Percentiles rank a stretch among this genome's conserved stretches.
Evolutionary conservation across 1,140 invertebrate genomes (phyloP).

Genomic region (Heliconius melpomene): DNA sequence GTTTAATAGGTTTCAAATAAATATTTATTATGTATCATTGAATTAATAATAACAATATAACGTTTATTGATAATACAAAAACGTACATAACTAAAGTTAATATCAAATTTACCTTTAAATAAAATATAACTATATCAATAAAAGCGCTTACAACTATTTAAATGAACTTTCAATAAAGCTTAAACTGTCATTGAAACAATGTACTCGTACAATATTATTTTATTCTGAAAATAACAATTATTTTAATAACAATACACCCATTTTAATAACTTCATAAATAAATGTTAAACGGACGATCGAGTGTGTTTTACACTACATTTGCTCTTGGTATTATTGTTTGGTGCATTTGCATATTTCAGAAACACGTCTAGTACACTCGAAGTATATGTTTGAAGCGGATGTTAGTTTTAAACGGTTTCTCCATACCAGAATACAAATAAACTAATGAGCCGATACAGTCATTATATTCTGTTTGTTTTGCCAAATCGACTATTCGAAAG

Average conservation of each 20-base stretch:
- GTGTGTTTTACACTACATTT: conserved; percentile 26
- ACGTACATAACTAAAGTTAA: background rate
- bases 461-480: conserved; percentile 43
- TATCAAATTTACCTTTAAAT: background rate
- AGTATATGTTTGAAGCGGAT: conserved; percentile 25
- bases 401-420: conserved; percentile 35
- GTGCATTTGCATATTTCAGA: conserved; percentile 32
- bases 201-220: conserved; percentile 1
- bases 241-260: conserved; percentile 27
- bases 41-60: no score
- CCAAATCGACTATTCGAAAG: conserved; percentile 20
- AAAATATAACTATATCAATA: background rate
- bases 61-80: background rate
- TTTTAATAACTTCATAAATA: conserved; percentile 36
- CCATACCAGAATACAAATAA: conserved; percentile 28
- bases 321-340: conserved; percentile 27
- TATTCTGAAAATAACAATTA: conserved; percentile 22
- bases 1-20: no score
- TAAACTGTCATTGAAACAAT: conserved; percentile 9
- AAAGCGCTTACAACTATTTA: conserved; percentile 9
- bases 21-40: no score
- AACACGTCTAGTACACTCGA: conserved; percentile 13
- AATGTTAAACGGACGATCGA: conserved; percentile 25
- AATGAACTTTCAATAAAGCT: conserved; percentile 15
- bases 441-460: conserved; percentile 46